Evolutionary conservation across 2,797 vertebrate species (phyloP), one percentile per base, ranked within the genome.

Genomic region (Sebastes kiyomatsui): DNA sequence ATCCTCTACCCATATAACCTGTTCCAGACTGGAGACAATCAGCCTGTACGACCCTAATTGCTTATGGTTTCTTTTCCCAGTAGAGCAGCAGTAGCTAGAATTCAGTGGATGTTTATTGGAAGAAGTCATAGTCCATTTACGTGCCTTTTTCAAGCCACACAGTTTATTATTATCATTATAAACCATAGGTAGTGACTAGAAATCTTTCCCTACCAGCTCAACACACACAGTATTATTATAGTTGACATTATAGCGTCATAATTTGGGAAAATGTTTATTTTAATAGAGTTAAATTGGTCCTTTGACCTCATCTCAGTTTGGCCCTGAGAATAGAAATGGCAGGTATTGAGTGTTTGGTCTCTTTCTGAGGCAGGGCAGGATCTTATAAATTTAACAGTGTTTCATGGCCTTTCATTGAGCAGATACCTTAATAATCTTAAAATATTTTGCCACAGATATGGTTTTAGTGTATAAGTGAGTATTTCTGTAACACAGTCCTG

Each of bases 1-100:
- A 97, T 99, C 88, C 97, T 99, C 75, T 98, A 97, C 86, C 98
- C 98, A 11, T 99, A 98, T 94, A 99, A 98, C 82, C 89, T 99
- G 67, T 99, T 99, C 92, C 96, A 99, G 92, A 95, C 95, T 3
- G 98, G 98, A 94, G 95, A 97, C 7, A 98, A 97, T 88, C 92
- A 97, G 55, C 77, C 97, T 90, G 98, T 99, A 94, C 90, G 97
- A 93, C 7, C 32, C 7, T 27, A 32, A 6, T 59, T 52, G 4
- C 49, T 38, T 11, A 6, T 32, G 23, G 82, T 75, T 77, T 23
- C 32, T 71, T 80, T 62, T 77, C 18, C 16, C 28, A 33, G 33
- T 60, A 55, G 49, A 77, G 27, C 65, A 54, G 68, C 32, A 76
- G 64, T 54, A 61, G 42, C 16, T 80, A 22, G 7, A 46, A 27